Percentiles rank a stretch among this genome's conserved stretches.
These are phyloP conservation scores for Drosophila austrosaltans DNA, from an alignment of 2,888 invertebrate species.

Conservation along the genomic window DNA sequence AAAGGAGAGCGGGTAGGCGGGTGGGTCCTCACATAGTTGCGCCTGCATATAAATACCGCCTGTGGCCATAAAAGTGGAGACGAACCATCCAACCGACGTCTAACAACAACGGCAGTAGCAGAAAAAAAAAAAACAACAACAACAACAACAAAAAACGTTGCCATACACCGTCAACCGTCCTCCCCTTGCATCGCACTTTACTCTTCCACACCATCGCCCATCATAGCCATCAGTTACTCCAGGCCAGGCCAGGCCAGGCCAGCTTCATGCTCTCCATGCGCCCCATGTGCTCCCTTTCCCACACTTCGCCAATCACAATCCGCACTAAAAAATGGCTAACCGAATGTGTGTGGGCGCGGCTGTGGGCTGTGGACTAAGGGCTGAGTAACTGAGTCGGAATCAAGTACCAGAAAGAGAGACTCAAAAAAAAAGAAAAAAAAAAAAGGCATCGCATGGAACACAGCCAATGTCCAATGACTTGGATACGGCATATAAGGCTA, in stretches of 20 bases:
- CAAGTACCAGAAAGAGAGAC: constrained; percentile 11
- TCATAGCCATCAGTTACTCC: no score
- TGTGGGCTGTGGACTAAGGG: constrained; percentile 46
- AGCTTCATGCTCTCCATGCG: no score
- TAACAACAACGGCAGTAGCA: constrained; percentile 42
- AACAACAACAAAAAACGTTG: constrained; percentile 16
- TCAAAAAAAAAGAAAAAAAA: background rate
- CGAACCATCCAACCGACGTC: constrained; percentile 78
- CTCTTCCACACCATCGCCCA: constrained; percentile 2
- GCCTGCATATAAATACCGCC: constrained; percentile 82
- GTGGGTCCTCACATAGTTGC: constrained; percentile 49
- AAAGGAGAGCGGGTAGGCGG: background rate
- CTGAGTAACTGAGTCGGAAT: constrained; percentile 27
- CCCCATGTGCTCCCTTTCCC: background rate
- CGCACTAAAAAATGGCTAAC: constrained; percentile 76
- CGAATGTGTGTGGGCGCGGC: constrained; percentile 75
- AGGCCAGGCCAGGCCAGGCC: no score
- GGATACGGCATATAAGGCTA: no score
- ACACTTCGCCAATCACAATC: constrained; percentile 19
- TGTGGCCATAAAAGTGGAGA: constrained; percentile 82
- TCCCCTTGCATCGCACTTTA: constrained; percentile 31
- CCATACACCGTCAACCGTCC: constrained; percentile 29
- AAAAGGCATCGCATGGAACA: no score
- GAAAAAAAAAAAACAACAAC: constrained; percentile 39
- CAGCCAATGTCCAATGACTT: no score